These are phyloP conservation scores for Zootoca vivipara DNA, from an alignment of 2,113 vertebrate species.

Conservation along the genomic window DNA sequence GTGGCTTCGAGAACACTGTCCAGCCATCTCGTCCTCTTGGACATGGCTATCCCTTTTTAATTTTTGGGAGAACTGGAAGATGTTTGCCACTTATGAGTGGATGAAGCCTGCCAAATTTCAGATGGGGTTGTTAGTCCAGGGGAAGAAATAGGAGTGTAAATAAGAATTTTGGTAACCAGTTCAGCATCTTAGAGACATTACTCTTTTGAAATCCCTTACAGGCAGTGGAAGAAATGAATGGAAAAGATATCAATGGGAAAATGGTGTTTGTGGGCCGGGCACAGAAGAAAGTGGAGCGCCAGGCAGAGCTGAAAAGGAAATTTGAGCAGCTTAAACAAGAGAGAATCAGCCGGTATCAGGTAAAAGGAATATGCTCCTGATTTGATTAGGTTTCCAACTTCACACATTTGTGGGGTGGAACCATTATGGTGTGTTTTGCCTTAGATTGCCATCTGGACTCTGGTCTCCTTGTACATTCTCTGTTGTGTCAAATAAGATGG, in stretches of 20 bases:
- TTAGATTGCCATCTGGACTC: background rate
- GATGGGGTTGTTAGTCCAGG: background rate
- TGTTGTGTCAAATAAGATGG: background rate
- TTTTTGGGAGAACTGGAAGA: background rate
- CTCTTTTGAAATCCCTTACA: slow-evolving; percentile 62
- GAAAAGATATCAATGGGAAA: slow-evolving; percentile 94
- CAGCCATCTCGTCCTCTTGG: no score
- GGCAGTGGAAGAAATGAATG: slow-evolving; percentile 99
- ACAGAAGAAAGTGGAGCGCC: slow-evolving; percentile 98
- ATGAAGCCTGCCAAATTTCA: no score
- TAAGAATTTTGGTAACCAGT: background rate
- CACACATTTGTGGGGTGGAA: background rate
- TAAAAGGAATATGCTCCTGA: slow-evolving; percentile 46
- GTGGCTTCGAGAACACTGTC: no score
- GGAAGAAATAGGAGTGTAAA: no score
- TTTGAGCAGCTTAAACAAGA: slow-evolving; percentile 98
- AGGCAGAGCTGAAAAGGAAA: slow-evolving; percentile 93
- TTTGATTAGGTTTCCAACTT: background rate
- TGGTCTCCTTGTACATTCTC: background rate
- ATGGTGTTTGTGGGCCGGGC: slow-evolving; percentile 95
- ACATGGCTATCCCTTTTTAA: background rate
- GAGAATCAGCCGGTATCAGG: slow-evolving; percentile 97
- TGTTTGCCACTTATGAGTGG: no score
- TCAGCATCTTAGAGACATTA: slow-evolving; percentile 16
- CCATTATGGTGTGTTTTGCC: background rate